Evolutionary conservation across 2,113 vertebrate species (phyloP).

Genomic region (Sisor rabdophorus): DNA sequence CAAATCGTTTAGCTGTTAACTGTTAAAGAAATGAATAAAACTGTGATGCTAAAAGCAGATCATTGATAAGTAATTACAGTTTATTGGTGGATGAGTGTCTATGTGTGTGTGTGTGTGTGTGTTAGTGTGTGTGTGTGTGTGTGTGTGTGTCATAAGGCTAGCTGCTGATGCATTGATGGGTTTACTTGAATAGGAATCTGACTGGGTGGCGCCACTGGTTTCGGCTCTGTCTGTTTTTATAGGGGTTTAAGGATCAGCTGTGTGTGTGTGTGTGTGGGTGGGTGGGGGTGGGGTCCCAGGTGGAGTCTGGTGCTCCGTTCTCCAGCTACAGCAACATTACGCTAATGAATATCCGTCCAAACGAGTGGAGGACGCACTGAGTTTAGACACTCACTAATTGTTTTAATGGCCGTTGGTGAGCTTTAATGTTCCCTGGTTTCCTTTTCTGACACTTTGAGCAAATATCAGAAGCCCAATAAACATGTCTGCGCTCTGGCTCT

Average conservation of each 20-base stretch:
- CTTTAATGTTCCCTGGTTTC: constrained; percentile 20
- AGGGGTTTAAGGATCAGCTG: neutral
- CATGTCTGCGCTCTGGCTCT: neutral
- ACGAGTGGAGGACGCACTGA: neutral
- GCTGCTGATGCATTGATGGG: neutral
- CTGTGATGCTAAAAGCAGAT: neutral
- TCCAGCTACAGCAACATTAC: neutral
- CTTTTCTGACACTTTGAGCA: constrained; percentile 30
- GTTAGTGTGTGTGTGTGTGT: too few species aligned
- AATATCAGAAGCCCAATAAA: constrained; percentile 23
- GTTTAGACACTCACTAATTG: constrained; percentile 28
- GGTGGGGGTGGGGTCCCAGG: neutral
- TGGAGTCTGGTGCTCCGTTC: neutral
- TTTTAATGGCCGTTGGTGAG: constrained; percentile 9
- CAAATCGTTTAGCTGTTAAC: neutral
- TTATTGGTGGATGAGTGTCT: too few species aligned
- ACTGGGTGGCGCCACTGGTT: too few species aligned
- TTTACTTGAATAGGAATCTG: neutral
- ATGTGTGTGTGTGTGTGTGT: too few species aligned
- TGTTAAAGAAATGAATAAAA: neutral
- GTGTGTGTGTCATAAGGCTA: too few species aligned
- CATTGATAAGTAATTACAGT: neutral
- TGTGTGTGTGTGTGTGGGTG: too few species aligned
- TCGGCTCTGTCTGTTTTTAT: neutral
- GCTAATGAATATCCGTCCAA: constrained; percentile 3